These are phyloP conservation scores for Pandemis heparana DNA, from an alignment of 2,888 invertebrate species.

Conservation along the genomic window DNA sequence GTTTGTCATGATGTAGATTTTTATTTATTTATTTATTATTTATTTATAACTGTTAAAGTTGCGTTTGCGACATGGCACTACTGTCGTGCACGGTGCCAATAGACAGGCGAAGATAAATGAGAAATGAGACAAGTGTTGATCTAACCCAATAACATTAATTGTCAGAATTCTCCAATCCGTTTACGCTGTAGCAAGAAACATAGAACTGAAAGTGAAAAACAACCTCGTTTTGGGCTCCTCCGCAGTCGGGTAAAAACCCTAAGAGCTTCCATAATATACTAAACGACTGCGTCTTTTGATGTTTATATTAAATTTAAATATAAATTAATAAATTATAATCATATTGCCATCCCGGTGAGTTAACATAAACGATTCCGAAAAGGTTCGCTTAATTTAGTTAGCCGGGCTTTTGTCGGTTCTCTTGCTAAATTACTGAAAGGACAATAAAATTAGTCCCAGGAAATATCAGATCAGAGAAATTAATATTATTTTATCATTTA, in stretches of 20 bases:
- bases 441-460: constrained; percentile 2
- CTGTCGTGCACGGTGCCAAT: too few relatives aligned
- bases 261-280: not conserved
- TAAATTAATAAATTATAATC: constrained; percentile 16
- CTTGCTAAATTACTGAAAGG: constrained; percentile 6
- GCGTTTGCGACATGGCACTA: too few relatives aligned
- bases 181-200: not conserved
- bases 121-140: too few relatives aligned
- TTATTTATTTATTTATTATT: too few relatives aligned
- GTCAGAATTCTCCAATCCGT: not conserved
- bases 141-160: not conserved
- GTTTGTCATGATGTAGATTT: too few relatives aligned
- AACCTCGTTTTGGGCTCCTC: not conserved
- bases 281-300: not conserved
- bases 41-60: too few relatives aligned
- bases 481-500: not conserved
- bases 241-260: too few relatives aligned
- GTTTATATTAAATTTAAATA: constrained; percentile 3
- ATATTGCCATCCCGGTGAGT: constrained; percentile 10
- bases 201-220: not conserved
- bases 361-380: constrained; percentile 16
- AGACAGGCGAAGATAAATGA: too few relatives aligned
- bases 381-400: constrained; percentile 24
- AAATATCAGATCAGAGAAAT: constrained; percentile 3
- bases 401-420: not conserved